Conservation (phyloP, 2,113 vertebrate genomes). For the Festucalex cinctus region DNA sequence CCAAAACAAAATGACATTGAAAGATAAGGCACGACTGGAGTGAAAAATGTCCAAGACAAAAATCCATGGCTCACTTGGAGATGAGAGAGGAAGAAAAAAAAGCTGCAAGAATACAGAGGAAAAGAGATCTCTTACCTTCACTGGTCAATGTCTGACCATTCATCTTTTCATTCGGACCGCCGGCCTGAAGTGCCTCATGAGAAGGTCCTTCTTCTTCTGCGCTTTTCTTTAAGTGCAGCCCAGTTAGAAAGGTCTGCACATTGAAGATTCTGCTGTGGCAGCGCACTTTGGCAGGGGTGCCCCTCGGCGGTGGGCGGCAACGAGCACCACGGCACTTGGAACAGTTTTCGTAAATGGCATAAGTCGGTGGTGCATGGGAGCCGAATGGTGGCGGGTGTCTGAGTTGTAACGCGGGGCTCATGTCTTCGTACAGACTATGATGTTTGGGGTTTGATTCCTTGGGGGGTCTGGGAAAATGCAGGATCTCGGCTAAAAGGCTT, state of each 20-base stretch:
- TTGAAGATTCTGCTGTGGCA: background rate
- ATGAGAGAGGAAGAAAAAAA: background rate
- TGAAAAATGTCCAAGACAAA: background rate
- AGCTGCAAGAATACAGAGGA: background rate
- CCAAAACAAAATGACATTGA: background rate
- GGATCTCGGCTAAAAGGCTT: constrained; percentile 51
- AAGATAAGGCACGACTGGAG: background rate
- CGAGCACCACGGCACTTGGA: constrained; percentile 51
- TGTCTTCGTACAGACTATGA: constrained; percentile 57
- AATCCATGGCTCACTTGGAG: background rate
- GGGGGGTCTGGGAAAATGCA: constrained; percentile 36
- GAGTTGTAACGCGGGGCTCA: constrained; percentile 47
- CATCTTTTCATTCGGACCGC: constrained; percentile 23
- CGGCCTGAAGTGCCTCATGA: constrained; percentile 8
- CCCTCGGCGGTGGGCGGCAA: constrained; percentile 36
- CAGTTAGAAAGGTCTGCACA: constrained; percentile 3
- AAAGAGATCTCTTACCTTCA: constrained; percentile 61
- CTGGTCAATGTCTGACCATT: constrained; percentile 17
- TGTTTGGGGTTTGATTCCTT: constrained; percentile 17
- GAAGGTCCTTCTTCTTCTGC: constrained; percentile 7
- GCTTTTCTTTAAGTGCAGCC: constrained; percentile 16
- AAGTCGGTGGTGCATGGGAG: constrained; percentile 2
- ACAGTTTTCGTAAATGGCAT: constrained; percentile 68
- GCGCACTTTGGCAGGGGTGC: constrained; percentile 7
- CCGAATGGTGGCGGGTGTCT: constrained; percentile 6